A percentile compares a stretch with the other conserved stretches of the same genome.
These are phyloP conservation scores for Eurypyga helias DNA, from an alignment of 2,113 vertebrate species.

Conservation along the genomic window DNA sequence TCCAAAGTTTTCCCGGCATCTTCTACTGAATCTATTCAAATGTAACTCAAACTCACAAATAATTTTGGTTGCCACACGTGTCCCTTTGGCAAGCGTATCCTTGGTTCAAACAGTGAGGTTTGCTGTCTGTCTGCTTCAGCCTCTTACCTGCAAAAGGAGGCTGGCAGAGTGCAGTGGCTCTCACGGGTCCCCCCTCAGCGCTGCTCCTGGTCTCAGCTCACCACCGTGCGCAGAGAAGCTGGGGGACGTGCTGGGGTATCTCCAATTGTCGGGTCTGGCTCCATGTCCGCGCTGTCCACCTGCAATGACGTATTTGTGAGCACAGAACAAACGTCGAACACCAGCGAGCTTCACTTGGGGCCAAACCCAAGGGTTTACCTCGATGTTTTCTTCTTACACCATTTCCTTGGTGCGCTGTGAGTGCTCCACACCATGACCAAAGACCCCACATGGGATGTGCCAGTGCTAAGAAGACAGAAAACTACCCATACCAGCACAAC, in stretches of 20 bases:
- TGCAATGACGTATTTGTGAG: rapidly evolving
- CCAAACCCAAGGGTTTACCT: neutral
- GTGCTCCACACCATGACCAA: rapidly evolving
- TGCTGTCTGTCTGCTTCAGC: neutral
- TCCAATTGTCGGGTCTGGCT: neutral
- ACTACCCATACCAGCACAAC: neutral
- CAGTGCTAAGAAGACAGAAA: neutral
- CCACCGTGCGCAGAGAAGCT: rapidly evolving
- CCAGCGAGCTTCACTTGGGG: neutral
- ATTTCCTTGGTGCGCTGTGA: neutral
- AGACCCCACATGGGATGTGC: neutral
- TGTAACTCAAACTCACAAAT: neutral
- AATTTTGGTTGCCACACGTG: neutral
- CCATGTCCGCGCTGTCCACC: rapidly evolving
- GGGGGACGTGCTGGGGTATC: neutral
- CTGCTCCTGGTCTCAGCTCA: neutral
- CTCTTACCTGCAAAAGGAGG: neutral
- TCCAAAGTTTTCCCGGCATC: neutral
- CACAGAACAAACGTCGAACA: neutral
- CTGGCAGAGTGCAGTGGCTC: neutral
- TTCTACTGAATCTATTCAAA: neutral
- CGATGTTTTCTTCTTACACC: neutral
- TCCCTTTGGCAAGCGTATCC: neutral
- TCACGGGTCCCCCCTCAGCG: no score
- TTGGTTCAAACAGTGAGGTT: rapidly evolving